phyloP scores from a whole-genome alignment of 37 sponge, comb jelly and placozoan genomes.

The Ephydatia muelleri region DNA sequence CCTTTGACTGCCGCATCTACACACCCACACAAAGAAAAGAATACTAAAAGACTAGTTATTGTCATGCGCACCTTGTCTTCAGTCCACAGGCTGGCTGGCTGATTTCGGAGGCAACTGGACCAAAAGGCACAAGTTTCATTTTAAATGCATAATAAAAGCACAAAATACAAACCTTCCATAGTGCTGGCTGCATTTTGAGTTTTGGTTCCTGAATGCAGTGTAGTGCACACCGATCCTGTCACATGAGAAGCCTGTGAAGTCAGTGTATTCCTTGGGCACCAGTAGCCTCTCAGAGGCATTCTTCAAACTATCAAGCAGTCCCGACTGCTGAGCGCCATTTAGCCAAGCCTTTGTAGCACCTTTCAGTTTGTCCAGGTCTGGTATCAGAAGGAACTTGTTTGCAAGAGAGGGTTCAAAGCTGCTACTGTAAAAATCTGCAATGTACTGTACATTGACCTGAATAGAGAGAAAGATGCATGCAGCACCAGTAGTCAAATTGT shows the following conservation, averaged over 20 bases:
- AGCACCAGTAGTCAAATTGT: not conserved
- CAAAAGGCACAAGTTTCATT: not conserved
- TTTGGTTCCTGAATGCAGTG: constrained; percentile 68
- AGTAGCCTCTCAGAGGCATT: constrained; percentile 75
- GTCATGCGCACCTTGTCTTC: constrained; percentile 57
- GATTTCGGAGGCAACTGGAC: constrained; percentile 64
- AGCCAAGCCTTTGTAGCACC: not conserved
- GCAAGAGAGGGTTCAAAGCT: constrained; percentile 23
- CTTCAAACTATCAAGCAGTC: constrained; percentile 11
- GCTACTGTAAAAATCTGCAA: constrained; percentile 66
- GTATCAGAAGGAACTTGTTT: constrained; percentile 66
- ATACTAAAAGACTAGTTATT: not conserved
- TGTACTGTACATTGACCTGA: constrained; percentile 72
- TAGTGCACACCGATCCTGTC: constrained; percentile 75
- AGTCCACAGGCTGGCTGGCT: constrained; percentile 62
- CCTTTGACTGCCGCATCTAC: constrained; percentile 30
- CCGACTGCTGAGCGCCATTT: not conserved
- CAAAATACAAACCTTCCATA: constrained; percentile 39
- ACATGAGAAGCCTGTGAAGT: constrained; percentile 56
- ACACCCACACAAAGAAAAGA: not conserved
- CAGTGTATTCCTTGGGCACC: constrained; percentile 64
- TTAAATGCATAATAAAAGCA: not conserved
- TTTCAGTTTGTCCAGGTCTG: constrained; percentile 15
- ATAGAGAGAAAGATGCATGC: not conserved
- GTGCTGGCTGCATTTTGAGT: constrained; percentile 22